These are phyloP conservation scores for Zaprionus obscuricornis DNA, from an alignment of 2,888 invertebrate genomes.

Conservation along the genomic window DNA sequence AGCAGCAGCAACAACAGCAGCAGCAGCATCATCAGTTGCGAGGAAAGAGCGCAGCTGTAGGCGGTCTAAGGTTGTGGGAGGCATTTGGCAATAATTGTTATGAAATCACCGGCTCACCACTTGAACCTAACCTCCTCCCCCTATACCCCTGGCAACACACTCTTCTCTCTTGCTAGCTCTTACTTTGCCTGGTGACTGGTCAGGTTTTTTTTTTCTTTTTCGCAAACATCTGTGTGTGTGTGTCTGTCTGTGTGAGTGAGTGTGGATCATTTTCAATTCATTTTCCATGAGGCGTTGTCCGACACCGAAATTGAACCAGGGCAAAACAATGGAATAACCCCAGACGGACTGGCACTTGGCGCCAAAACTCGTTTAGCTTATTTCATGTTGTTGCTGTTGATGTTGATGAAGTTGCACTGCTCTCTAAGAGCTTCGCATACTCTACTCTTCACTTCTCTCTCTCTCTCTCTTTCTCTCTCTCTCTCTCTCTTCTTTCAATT, in stretches of 20 bases:
- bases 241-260: conserved; percentile 16
- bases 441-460: not conserved
- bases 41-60: too few species aligned
- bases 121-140: not conserved
- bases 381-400: conserved; percentile 1
- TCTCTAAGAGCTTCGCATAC: conserved; percentile 2
- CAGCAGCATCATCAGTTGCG: not conserved
- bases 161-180: too few species aligned
- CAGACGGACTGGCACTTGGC: conserved; percentile 68
- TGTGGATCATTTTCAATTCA: conserved; percentile 60
- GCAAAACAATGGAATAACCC: conserved; percentile 61
- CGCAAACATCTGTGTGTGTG: too few species aligned
- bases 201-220: conserved; percentile 29
- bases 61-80: conserved; percentile 3
- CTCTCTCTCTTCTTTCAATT: not conserved
- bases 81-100: conserved; percentile 75
- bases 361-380: conserved; percentile 60
- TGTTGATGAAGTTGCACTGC: conserved; percentile 42
- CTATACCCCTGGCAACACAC: too few species aligned
- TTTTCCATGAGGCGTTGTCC: conserved; percentile 57
- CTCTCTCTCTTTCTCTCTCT: not conserved
- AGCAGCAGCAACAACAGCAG: too few species aligned
- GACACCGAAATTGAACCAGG: conserved; percentile 65
- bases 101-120: conserved; percentile 45
- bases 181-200: conserved; percentile 12